phyloP scores from a whole-genome alignment of 2,797 vertebrate genomes.

The Melanotaenia boesemani region DNA sequence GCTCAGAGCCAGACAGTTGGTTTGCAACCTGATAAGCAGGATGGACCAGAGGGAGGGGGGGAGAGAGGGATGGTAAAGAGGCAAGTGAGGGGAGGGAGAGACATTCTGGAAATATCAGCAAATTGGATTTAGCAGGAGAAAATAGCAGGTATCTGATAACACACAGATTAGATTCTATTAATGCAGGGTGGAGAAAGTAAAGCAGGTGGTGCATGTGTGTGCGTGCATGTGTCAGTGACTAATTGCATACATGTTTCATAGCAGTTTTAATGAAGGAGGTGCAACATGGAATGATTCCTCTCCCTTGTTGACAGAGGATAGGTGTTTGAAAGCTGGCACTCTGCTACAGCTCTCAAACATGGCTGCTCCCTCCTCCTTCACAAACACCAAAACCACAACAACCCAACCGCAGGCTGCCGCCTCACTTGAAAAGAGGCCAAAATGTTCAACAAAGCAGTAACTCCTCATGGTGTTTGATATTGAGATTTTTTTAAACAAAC shows the following conservation, averaged over 20 bases:
- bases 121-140: conserved; percentile 74
- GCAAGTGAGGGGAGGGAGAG: not conserved
- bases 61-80: no score
- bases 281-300: conserved; percentile 43
- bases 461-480: conserved; percentile 53
- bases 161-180: conserved; percentile 60
- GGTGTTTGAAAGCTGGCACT: conserved; percentile 45
- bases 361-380: not conserved
- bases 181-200: conserved; percentile 35
- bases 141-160: conserved; percentile 71
- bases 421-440: conserved; percentile 42
- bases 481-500: conserved; percentile 60
- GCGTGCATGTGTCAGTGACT: conserved; percentile 11
- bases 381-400: conserved; percentile 2
- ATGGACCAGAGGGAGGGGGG: conserved; percentile 22
- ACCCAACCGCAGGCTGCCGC: not conserved
- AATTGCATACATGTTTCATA: conserved; percentile 20
- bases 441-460: conserved; percentile 38
- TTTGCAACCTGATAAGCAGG: conserved; percentile 68
- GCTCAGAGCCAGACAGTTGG: conserved; percentile 63
- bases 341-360: conserved; percentile 11
- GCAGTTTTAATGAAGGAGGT: conserved; percentile 63
- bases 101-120: conserved; percentile 72
- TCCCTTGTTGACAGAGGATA: conserved; percentile 25
- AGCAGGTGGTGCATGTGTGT: conserved; percentile 32